These are phyloP conservation scores for Acyrthosiphon pisum DNA, from an alignment of 1,140 invertebrate species.

Conservation along the genomic window DNA sequence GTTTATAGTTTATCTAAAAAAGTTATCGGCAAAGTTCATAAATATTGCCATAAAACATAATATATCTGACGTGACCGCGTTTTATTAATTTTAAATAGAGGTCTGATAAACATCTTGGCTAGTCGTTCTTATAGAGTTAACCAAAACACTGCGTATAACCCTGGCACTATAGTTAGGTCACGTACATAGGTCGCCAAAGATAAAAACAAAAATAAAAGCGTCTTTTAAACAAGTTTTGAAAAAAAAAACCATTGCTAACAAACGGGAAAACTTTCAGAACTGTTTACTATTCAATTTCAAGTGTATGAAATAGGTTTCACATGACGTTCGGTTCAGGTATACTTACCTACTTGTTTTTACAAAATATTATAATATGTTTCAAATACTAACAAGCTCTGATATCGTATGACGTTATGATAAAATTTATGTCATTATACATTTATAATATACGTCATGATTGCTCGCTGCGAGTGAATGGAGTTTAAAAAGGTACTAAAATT, in stretches of 20 bases:
- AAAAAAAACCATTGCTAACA: not conserved
- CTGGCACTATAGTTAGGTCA: not conserved
- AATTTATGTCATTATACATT: too few relatives aligned
- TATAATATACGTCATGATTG: too few relatives aligned
- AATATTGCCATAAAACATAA: not conserved
- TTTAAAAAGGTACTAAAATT: too few relatives aligned
- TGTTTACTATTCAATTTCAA: not conserved
- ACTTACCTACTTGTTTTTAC: not conserved
- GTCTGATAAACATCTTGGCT: not conserved
- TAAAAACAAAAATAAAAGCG: not conserved
- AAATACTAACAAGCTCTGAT: not conserved
- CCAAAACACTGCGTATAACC: not conserved
- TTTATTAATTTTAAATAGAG: not conserved
- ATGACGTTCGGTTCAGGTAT: not conserved
- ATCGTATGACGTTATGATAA: not conserved
- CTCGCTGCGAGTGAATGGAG: too few relatives aligned
- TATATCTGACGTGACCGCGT: not conserved
- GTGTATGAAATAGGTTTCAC: not conserved
- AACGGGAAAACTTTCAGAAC: not conserved
- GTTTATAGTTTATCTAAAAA: not conserved
- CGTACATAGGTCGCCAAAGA: not conserved
- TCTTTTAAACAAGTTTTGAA: not conserved
- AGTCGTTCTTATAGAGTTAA: not conserved
- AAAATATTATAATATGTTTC: not conserved
- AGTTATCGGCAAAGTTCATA: not conserved